Conservation (phyloP, 1,140 invertebrate genomes). For the Drosophila aff. region DNA sequence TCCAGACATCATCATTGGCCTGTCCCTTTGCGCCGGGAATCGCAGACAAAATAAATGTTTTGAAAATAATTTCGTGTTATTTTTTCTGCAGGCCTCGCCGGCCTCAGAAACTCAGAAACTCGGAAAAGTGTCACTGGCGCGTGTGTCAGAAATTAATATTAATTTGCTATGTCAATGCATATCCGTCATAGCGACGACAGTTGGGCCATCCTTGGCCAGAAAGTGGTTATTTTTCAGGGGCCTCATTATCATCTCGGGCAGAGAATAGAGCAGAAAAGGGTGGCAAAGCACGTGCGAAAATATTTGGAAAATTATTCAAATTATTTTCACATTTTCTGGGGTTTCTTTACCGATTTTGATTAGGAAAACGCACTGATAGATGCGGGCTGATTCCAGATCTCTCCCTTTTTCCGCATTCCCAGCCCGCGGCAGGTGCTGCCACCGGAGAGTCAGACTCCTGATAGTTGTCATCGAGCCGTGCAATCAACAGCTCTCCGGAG, state of each 20-base stretch:
- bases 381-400: conserved; percentile 11
- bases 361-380: conserved; percentile 30
- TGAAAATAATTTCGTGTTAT: conserved; percentile 78
- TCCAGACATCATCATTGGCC: conserved; percentile 50
- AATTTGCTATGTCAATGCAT: conserved; percentile 84
- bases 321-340: conserved; percentile 57
- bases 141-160: conserved; percentile 85
- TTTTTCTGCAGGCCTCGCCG: conserved; percentile 45
- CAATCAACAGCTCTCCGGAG: conserved; percentile 58
- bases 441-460: conserved; percentile 1
- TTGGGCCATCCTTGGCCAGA: conserved; percentile 47
- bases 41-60: conserved; percentile 78
- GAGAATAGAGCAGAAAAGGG: conserved; percentile 27
- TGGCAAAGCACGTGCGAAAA: conserved; percentile 56
- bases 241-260: conserved; percentile 62
- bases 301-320: conserved; percentile 53
- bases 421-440: conserved; percentile 43
- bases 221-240: conserved; percentile 70
- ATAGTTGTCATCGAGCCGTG: conserved; percentile 53
- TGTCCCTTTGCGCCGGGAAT: conserved; percentile 21
- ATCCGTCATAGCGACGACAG: conserved; percentile 74
- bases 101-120: conserved; percentile 2
- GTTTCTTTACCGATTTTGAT: conserved; percentile 34
- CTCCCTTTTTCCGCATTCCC: neutral
- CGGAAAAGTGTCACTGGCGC: conserved; percentile 72